These are phyloP conservation scores for Lordiphosa mommai DNA, from an alignment of 1,140 invertebrate genomes.

Conservation along the genomic window DNA sequence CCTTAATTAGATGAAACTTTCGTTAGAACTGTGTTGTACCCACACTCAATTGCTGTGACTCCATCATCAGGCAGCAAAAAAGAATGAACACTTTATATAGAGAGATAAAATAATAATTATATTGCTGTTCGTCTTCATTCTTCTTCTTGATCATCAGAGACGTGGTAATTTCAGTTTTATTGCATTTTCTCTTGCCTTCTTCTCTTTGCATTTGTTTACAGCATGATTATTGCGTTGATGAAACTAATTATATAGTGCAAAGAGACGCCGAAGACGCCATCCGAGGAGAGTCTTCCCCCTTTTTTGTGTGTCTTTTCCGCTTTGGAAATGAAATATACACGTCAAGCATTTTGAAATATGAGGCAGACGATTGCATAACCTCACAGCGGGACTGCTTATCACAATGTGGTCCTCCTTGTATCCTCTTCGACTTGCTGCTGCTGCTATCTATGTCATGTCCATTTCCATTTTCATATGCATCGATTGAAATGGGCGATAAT, in stretches of 20 bases:
- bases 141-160: conserved; percentile 8
- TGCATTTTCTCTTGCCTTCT: conserved; percentile 15
- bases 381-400: conserved; percentile 42
- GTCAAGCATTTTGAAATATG: conserved; percentile 64
- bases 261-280: conserved; percentile 23
- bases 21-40: too few species aligned
- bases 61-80: too few species aligned
- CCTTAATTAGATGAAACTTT: background rate
- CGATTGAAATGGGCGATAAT: conserved; percentile 54
- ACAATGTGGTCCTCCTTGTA: background rate
- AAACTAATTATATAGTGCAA: conserved; percentile 74
- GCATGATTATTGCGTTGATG: conserved; percentile 76
- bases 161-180: conserved; percentile 64
- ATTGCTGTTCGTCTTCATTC: conserved; percentile 2
- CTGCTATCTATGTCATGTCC: conserved; percentile 29
- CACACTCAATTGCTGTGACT: too few species aligned
- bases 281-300: conserved; percentile 4
- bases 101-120: conserved; percentile 50
- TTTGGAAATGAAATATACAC: conserved; percentile 43
- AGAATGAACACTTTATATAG: conserved; percentile 25
- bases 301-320: background rate
- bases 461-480: conserved; percentile 54
- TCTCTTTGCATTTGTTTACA: conserved; percentile 52
- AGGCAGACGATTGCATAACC: conserved; percentile 62
- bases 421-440: background rate